Conservation (phyloP, 23 tunicate genomes). For the Styela clava region DNA sequence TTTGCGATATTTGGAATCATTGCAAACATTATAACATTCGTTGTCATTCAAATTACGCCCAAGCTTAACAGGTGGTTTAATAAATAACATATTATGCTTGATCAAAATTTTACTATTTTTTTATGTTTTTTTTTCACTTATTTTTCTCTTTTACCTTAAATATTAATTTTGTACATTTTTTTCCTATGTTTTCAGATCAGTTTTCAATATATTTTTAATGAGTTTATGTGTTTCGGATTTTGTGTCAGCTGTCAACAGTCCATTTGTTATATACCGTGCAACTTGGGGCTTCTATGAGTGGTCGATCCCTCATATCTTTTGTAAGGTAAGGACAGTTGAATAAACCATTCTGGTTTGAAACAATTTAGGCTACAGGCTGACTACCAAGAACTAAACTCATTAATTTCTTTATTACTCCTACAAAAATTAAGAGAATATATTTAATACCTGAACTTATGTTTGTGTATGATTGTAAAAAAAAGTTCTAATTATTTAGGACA, state of each 20-base stretch:
- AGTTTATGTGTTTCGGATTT: slow-evolving; percentile 32
- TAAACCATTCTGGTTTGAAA: background rate
- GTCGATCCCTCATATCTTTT: slow-evolving; percentile 8
- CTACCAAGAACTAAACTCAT: too few species aligned
- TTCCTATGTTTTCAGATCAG: slow-evolving; percentile 29
- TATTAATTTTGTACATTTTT: too few species aligned
- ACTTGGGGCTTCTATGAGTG: slow-evolving; percentile 30
- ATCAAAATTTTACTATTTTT: too few species aligned
- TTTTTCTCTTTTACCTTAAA: too few species aligned
- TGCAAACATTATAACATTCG: slow-evolving; percentile 13
- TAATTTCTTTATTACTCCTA: too few species aligned
- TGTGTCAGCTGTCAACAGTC: slow-evolving; percentile 19
- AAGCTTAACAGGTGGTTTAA: slow-evolving; percentile 22
- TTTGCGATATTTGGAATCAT: slow-evolving; percentile 22
- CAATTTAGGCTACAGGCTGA: too few species aligned
- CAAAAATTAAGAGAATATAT: too few species aligned
- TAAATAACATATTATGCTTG: background rate
- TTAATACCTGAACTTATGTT: too few species aligned
- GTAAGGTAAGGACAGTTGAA: slow-evolving; percentile 29
- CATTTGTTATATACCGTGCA: slow-evolving; percentile 10
- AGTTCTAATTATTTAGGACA: too few species aligned
- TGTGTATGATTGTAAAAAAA: too few species aligned
- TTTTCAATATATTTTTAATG: slow-evolving; percentile 21
- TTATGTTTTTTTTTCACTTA: too few species aligned
- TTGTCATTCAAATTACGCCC: slow-evolving; percentile 7